Evolutionary conservation across 2,888 invertebrate species (phyloP).

Genomic region (Rotaria macrura): DNA sequence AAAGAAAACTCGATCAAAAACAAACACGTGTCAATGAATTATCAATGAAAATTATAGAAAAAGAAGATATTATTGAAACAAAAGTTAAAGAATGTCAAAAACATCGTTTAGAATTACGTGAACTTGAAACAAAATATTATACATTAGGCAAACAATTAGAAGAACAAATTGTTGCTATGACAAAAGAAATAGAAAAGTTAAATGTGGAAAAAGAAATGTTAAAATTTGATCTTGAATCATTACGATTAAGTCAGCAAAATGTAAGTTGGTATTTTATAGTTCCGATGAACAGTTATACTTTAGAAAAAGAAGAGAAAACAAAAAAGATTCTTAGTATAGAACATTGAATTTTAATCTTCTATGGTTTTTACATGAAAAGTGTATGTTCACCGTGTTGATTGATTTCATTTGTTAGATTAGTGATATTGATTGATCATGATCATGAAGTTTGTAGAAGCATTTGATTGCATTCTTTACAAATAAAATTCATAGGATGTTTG

Average conservation of each 20-base stretch:
- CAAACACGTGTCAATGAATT: conserved; percentile 21
- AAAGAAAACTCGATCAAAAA: conserved; percentile 27
- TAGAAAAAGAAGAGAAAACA: too few relatives aligned
- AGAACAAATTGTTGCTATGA: conserved; percentile 10
- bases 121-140: conserved; percentile 25
- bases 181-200: conserved; percentile 21
- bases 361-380: too few relatives aligned
- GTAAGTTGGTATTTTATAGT: background rate
- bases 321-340: too few relatives aligned
- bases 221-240: background rate
- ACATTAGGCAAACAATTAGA: conserved; percentile 18
- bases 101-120: conserved; percentile 24
- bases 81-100: conserved; percentile 32
- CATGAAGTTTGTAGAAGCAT: too few relatives aligned
- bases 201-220: conserved; percentile 31
- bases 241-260: background rate
- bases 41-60: conserved; percentile 19
- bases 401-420: too few relatives aligned
- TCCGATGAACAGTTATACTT: too few relatives aligned
- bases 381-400: too few relatives aligned
- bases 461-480: too few relatives aligned
- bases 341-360: too few relatives aligned
- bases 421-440: too few relatives aligned
- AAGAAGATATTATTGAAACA: conserved; percentile 26
- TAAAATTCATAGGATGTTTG: too few relatives aligned